Conservation (phyloP, 2,888 invertebrate genomes). For the Lithosia quadra region DNA sequence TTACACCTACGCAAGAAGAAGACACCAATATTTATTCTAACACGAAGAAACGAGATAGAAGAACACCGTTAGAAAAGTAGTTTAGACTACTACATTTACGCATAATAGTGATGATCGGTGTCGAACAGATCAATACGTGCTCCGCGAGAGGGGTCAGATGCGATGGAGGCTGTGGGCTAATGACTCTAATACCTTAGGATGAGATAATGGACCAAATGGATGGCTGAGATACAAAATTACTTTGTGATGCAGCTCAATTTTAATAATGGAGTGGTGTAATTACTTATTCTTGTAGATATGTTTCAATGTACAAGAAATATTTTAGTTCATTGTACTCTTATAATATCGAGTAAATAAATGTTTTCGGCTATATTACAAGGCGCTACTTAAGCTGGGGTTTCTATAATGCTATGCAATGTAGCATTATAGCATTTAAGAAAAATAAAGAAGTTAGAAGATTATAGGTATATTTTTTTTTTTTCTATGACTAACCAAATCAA, state of each 20-base stretch:
- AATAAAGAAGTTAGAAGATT: too few relatives aligned
- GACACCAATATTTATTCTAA: slow-evolving; percentile 49
- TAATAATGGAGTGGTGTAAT: slow-evolving; percentile 11
- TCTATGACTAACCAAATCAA: too few relatives aligned
- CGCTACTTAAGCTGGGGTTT: too few relatives aligned
- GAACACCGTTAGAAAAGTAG: slow-evolving; percentile 79
- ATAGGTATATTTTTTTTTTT: too few relatives aligned
- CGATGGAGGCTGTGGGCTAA: neutral
- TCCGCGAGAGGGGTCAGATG: slow-evolving; percentile 5
- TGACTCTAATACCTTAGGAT: slow-evolving; percentile 13
- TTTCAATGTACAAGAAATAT: neutral
- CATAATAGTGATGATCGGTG: slow-evolving; percentile 66
- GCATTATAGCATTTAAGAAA: too few relatives aligned
- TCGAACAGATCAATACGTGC: slow-evolving; percentile 48
- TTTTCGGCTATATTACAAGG: too few relatives aligned
- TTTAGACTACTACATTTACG: slow-evolving; percentile 82
- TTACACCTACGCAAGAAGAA: slow-evolving; percentile 74
- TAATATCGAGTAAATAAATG: too few relatives aligned
- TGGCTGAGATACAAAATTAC: slow-evolving; percentile 7
- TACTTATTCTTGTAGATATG: slow-evolving; percentile 10
- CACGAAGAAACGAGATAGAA: slow-evolving; percentile 59
- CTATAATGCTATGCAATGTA: too few relatives aligned
- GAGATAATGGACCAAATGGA: slow-evolving; percentile 17
- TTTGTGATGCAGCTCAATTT: slow-evolving; percentile 9
- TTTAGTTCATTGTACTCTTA: too few relatives aligned